These are phyloP conservation scores for Orcinus orca DNA, from an alignment of 2,113 vertebrate genomes.

Conservation along the genomic window DNA sequence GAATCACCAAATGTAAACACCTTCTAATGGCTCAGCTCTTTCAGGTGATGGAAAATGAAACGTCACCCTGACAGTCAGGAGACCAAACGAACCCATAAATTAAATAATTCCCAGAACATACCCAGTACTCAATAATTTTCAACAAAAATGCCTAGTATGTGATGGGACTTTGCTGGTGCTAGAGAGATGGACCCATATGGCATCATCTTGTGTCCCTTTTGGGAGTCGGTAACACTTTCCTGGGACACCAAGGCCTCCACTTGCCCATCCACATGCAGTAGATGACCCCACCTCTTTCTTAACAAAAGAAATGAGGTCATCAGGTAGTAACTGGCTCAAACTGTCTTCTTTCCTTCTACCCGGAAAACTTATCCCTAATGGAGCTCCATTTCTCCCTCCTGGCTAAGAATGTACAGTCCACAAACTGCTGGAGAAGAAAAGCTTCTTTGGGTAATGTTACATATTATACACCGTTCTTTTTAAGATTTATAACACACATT, in stretches of 20 bases:
- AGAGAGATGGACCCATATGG: not conserved
- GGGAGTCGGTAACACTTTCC: not conserved
- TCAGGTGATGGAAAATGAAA: conserved; percentile 25
- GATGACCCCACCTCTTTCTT: not conserved
- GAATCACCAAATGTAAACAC: not conserved
- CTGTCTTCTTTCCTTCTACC: not conserved
- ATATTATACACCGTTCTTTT: not conserved
- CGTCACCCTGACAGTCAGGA: not conserved
- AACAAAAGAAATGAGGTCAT: not conserved
- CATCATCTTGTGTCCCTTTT: not conserved
- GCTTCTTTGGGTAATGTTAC: not conserved
- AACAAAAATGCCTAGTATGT: not conserved
- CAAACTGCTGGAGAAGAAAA: not conserved
- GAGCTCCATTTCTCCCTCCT: not conserved
- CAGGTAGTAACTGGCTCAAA: not conserved
- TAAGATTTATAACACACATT: not conserved
- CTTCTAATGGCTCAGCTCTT: not conserved
- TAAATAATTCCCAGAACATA: not conserved
- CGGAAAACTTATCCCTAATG: not conserved
- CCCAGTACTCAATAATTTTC: not conserved
- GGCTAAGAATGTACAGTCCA: not conserved
- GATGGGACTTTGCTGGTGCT: not conserved
- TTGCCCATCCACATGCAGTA: not conserved
- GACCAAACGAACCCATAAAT: not conserved
- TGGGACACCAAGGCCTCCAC: not conserved